These are phyloP conservation scores for Bettongia penicillata DNA, from an alignment of 2,113 vertebrate species.

Conservation along the genomic window DNA sequence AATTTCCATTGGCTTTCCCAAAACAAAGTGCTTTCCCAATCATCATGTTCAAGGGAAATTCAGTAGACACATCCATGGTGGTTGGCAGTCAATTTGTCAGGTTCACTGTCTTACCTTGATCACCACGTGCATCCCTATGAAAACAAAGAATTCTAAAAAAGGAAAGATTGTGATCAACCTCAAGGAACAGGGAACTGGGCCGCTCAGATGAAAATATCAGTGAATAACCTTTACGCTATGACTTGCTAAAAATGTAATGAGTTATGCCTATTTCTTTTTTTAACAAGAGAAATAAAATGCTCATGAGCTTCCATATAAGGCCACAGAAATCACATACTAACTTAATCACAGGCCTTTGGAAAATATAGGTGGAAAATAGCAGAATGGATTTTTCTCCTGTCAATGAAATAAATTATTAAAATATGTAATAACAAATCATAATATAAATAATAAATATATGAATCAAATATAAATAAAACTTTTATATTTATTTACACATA, in stretches of 20 bases:
- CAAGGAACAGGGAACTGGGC: not conserved
- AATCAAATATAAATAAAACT: too few species aligned
- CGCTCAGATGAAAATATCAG: not conserved
- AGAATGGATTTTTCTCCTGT: not conserved
- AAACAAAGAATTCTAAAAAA: constrained; percentile 10
- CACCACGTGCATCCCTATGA: not conserved
- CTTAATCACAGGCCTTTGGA: not conserved
- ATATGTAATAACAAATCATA: too few species aligned
- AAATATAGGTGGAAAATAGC: not conserved
- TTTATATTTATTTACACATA: too few species aligned
- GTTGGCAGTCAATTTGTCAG: constrained; percentile 8
- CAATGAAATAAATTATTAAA: not conserved
- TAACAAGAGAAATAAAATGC: constrained; percentile 21
- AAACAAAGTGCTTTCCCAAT: not conserved
- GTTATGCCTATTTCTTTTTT: constrained; percentile 1
- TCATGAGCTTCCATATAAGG: not conserved
- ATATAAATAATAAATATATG: too few species aligned
- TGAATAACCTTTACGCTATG: not conserved
- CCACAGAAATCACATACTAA: not conserved
- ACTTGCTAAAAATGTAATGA: not conserved
- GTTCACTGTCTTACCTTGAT: constrained; percentile 16
- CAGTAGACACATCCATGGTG: not conserved
- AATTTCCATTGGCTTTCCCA: not conserved
- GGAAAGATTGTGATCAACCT: not conserved
- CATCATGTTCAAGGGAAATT: constrained; percentile 18